Base-by-base conservation (phyloP, 2,113 vertebrate genomes). In the Paraplagusia blochii region DNA sequence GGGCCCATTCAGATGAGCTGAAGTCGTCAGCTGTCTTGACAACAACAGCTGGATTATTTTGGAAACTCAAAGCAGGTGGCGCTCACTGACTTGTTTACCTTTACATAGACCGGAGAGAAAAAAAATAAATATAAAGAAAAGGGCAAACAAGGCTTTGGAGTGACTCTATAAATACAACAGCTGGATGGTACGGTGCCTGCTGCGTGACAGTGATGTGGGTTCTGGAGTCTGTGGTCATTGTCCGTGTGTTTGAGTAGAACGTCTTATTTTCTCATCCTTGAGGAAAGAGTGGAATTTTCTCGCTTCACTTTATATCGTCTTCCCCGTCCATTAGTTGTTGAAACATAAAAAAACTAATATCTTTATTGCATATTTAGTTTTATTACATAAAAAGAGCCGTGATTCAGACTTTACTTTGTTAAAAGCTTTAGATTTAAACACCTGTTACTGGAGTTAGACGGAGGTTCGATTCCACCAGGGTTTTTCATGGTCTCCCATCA, bases 31-130 rank as follows among this genome's bases (percentile, higher is more conserved):
- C 71, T 46, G 68, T 46, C 51, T 69, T 45, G 15, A 56, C 34
- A 63, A 71, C 48, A 43, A 52, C 8, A 33, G 52, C 16, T 22
- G 7, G 34, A 56, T 68, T 49, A 47, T 44, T 46, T 29, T 36
- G 54, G 47, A 12, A 51, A 72, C 71, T 77, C 63, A 53, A 44
- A 66, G 59, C 69, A 83, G 74, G 40, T 70, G 72, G 38, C 44
- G 17, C 34, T 39, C 40, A 53, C 34, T 4, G 0, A 39, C 9
- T 6, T 50, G 42, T 71, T 43, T 69, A 39, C 64, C 55, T 70
- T 46, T 33, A 19, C 12, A 9, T 35, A 6, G 22, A 29, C 22
- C 6, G 22, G 22, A 6, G n/a, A n/a, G n/a, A n/a, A n/a, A 29
- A 29, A 29, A 29, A 29, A 29, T 29, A 6, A 29, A 29, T 29